Percentiles rank a stretch among this genome's conserved stretches.
These are phyloP conservation scores for Coracopsis vasa DNA, from an alignment of 2,113 vertebrate species.

Conservation along the genomic window DNA sequence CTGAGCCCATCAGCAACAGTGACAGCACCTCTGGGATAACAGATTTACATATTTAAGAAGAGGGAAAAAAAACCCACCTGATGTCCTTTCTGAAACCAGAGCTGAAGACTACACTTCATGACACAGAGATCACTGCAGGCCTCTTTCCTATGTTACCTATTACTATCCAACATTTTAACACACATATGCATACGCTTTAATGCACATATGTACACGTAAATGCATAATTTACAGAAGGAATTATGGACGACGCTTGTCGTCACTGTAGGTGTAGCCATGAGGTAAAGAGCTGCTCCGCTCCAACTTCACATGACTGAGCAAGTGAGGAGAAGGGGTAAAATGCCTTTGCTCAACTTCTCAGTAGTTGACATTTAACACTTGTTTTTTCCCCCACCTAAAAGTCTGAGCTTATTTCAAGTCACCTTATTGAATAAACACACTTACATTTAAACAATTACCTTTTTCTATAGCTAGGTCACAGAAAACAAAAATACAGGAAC, in stretches of 20 bases:
- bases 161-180: background rate
- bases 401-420: background rate
- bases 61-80: background rate
- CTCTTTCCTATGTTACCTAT: background rate
- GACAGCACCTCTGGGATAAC: background rate
- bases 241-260: background rate
- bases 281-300: background rate
- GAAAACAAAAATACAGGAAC: background rate
- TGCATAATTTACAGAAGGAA: background rate
- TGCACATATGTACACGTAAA: background rate
- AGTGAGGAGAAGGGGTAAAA: background rate
- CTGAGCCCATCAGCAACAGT: fast-evolving
- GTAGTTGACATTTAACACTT: background rate
- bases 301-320: background rate
- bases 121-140: background rate
- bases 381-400: background rate
- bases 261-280: background rate
- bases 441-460: background rate
- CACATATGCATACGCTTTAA: background rate
- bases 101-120: background rate
- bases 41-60: background rate
- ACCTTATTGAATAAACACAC: background rate
- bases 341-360: background rate
- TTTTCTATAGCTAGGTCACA: background rate
- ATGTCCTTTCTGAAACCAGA: background rate